These are phyloP conservation scores for Melopsittacus undulatus DNA, from an alignment of 2,797 vertebrate genomes.

Conservation along the genomic window DNA sequence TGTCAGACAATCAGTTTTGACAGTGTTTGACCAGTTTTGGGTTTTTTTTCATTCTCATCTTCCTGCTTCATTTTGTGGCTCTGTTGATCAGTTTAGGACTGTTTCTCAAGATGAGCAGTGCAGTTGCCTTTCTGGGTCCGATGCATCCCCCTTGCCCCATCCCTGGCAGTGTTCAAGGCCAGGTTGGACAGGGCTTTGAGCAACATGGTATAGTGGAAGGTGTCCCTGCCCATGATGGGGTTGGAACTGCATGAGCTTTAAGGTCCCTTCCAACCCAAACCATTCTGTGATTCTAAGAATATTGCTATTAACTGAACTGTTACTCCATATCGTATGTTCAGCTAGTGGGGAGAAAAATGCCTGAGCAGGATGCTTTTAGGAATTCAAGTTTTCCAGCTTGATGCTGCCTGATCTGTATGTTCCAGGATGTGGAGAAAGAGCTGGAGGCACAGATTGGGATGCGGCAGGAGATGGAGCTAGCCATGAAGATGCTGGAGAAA, in stretches of 20 bases:
- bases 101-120: neutral
- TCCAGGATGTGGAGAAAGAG: conserved; percentile 96
- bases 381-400: neutral
- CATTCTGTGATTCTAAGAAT: neutral
- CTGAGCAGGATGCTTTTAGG: neutral
- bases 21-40: neutral
- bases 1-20: neutral
- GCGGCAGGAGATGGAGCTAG: conserved; percentile 98
- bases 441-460: conserved; percentile 97
- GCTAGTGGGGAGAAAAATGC: neutral
- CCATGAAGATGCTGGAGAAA: conserved; percentile 99
- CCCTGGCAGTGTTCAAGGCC: neutral
- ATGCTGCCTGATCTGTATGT: neutral
- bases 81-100: neutral
- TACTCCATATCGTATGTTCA: accelerated
- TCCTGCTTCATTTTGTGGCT: neutral
- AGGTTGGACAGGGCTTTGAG: neutral
- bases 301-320: neutral
- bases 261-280: neutral
- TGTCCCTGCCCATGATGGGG: neutral
- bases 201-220: neutral
- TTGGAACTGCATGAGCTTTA: neutral
- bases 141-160: neutral
- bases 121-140: neutral
- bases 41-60: neutral